Evolutionary conservation across 2,113 vertebrate genomes (phyloP), one percentile per base, ranked within the genome.

Genomic region (Grallaria varia): DNA sequence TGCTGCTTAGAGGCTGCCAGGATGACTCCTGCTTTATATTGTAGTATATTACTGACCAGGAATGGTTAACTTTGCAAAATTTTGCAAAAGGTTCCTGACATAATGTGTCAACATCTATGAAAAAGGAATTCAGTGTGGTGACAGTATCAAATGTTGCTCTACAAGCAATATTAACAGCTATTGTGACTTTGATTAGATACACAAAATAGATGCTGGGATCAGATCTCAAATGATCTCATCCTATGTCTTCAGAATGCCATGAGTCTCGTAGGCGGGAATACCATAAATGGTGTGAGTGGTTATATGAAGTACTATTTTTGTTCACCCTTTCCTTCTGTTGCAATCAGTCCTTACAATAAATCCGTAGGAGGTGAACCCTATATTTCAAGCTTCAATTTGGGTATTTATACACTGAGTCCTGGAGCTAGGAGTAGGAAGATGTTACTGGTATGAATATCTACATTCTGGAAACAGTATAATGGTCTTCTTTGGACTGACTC

Each of bases 241-340:
- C 76, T 10, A 9, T 82, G 62, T 82, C 88, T 93, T 92, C 90
- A 90, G 76, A 96, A 81, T 82, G 88, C 90, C 0, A 0, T 30
- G 87, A 78, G 90, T 83, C 79, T 90, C 33, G 47, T 71, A 59
- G 85, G 66, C 21, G 1, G 35, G 82, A 93, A 68, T 31, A 63
- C 95, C 90, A 74, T 96, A 95, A 90, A 95, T 86, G 95, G 90
- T 93, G 90, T 5, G 68, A 84, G 52, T 88, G 52, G 76, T 95
- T 90, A 28, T 84, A 39, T 71, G 76, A 92, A 96, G 73, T 53
- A 90, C 96, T 96, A 95, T 96, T 96, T 96, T 75, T 89, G 88
- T 88, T 94, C 91, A 60, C 50, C 52, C 85, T 93, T 85, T 69
- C 72, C 79, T 95, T 88, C 85, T 94, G 83, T 95, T 92, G 83